Evolutionary conservation across 2,113 vertebrate genomes (phyloP).

Genomic region (Scopus umbretta): DNA sequence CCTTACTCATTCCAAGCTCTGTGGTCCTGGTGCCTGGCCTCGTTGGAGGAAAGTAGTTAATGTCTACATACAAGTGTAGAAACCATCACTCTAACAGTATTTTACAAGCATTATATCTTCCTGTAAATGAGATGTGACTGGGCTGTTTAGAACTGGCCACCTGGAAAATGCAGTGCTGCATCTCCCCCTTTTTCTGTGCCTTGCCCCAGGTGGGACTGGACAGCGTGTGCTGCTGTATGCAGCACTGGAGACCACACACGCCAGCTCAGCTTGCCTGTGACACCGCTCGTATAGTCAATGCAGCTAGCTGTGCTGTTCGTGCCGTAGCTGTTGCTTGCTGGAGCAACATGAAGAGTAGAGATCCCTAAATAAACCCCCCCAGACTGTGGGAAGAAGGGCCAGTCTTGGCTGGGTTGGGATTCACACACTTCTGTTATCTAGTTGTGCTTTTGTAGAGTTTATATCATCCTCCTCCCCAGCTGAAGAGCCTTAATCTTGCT

Average conservation of each 20-base stretch:
- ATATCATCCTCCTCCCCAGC: not conserved
- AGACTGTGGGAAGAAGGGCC: not conserved
- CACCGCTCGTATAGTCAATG: fast-evolving
- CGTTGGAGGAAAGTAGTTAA: not conserved
- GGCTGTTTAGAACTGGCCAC: not conserved
- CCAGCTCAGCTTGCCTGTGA: not conserved
- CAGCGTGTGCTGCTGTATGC: fast-evolving
- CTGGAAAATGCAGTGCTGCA: not conserved
- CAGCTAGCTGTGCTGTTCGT: not conserved
- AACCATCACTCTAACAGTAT: not conserved
- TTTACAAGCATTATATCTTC: not conserved
- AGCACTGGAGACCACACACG: fast-evolving
- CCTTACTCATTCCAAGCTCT: not conserved
- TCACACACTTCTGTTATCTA: not conserved
- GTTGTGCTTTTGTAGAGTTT: not conserved
- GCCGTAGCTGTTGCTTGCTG: not conserved
- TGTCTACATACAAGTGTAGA: not conserved
- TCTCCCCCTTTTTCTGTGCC: not conserved
- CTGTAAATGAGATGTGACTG: not conserved
- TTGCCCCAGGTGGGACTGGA: not conserved
- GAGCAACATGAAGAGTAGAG: fast-evolving
- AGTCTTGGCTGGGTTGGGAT: not conserved
- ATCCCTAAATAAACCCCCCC: too few relatives aligned
- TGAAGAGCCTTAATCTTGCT: not conserved
- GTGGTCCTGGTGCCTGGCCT: not conserved